A percentile compares a stretch with the other conserved stretches of the same genome.
Conservation (phyloP, 2,113 vertebrate genomes). For the Caranx melampygus region DNA sequence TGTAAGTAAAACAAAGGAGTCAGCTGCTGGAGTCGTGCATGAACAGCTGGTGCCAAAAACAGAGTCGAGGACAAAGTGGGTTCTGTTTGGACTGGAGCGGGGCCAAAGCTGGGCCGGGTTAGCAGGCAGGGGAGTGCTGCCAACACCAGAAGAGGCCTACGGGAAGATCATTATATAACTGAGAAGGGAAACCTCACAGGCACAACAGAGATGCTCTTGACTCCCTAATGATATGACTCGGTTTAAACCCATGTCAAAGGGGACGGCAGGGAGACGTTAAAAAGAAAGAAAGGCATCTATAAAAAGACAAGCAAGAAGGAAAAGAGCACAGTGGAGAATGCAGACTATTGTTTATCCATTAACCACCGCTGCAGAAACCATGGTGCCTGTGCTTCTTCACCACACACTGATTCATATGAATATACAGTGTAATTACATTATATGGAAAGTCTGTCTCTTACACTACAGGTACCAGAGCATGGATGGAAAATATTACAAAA, state of each 20-base stretch:
- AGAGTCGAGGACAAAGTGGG: conserved; percentile 82
- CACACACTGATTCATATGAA: conserved; percentile 38
- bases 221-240: conserved; percentile 77
- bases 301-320: conserved; percentile 68
- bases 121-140: conserved; percentile 70
- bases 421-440: conserved; percentile 4
- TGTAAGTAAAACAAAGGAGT: conserved; percentile 81
- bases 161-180: conserved; percentile 81
- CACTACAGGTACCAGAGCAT: conserved; percentile 20
- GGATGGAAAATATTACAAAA: conserved; percentile 29
- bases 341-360: conserved; percentile 68
- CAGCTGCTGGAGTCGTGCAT: conserved; percentile 82
- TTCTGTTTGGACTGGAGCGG: conserved; percentile 82
- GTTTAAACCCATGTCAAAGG: conserved; percentile 73
- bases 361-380: conserved; percentile 45
- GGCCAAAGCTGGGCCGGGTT: conserved; percentile 75
- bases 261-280: conserved; percentile 54
- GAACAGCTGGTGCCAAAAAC: conserved; percentile 85
- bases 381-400: conserved; percentile 41
- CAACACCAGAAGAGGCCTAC: conserved; percentile 72
- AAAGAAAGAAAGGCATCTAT: conserved; percentile 66
- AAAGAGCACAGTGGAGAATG: conserved; percentile 51
- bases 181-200: conserved; percentile 75
- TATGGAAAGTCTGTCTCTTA: conserved; percentile 44
- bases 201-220: conserved; percentile 76